Evolutionary conservation across 2,113 vertebrate species (phyloP).

Genomic region (Nothocercus nigrocapillus): DNA sequence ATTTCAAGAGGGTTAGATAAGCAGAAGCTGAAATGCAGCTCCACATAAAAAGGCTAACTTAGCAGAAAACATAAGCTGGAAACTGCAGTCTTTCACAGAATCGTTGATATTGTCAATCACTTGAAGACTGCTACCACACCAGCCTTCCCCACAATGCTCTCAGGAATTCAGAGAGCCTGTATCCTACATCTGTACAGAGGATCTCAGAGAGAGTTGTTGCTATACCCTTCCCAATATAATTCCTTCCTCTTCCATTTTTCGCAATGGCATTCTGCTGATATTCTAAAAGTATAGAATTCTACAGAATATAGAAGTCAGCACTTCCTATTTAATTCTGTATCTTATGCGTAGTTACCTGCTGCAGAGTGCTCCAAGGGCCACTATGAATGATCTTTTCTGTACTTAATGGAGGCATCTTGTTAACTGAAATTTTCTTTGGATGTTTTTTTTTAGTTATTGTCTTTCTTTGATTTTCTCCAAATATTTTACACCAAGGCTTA

Average conservation of each 20-base stretch:
- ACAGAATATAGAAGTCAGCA: not conserved
- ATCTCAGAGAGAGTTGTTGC: not conserved
- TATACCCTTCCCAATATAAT: not conserved
- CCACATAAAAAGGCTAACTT: not conserved
- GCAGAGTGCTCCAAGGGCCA: conserved; percentile 78
- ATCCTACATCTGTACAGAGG: not conserved
- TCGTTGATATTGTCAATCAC: not conserved
- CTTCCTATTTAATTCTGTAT: not conserved
- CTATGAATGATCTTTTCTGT: conserved; percentile 75
- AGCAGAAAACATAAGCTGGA: not conserved
- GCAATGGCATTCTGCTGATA: not conserved
- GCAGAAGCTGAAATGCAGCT: not conserved
- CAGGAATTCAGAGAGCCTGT: not conserved
- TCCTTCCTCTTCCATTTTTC: not conserved
- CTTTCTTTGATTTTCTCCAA: conserved; percentile 79
- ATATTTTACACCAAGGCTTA: conserved; percentile 84
- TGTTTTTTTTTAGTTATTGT: conserved; percentile 55
- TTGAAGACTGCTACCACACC: not conserved
- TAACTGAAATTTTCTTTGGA: conserved; percentile 47
- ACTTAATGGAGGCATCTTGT: conserved; percentile 77
- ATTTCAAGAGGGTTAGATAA: not conserved
- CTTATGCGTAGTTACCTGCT: conserved; percentile 80
- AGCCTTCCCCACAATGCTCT: not conserved
- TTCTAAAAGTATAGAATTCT: not conserved
- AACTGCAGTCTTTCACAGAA: not conserved